These are phyloP conservation scores for Macquaria australasica DNA, from an alignment of 2,113 vertebrate genomes.

Conservation along the genomic window DNA sequence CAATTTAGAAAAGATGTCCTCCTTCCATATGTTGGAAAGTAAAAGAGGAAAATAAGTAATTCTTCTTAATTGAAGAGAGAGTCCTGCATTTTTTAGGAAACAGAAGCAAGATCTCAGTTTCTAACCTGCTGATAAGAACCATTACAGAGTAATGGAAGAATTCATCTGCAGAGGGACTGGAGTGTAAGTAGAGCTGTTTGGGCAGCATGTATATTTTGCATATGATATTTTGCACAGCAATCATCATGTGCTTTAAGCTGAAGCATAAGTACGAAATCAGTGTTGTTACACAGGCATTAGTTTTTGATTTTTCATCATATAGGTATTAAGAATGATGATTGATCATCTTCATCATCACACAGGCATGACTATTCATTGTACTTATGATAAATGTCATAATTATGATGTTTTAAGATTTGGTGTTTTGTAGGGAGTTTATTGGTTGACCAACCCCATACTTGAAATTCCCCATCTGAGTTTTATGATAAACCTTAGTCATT, in stretches of 20 bases:
- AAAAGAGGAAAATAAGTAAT: constrained; percentile 20
- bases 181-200: too few species aligned
- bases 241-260: too few species aligned
- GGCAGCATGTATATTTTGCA: fast-evolving
- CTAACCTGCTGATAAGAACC: background rate
- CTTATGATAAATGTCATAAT: too few species aligned
- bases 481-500: constrained; percentile 15
- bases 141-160: background rate
- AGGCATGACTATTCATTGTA: too few species aligned
- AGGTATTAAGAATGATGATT: too few species aligned
- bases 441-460: background rate
- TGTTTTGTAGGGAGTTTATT: too few species aligned
- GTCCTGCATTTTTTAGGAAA: constrained; percentile 11
- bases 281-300: too few species aligned
- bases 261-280: too few species aligned
- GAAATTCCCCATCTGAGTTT: constrained; percentile 7
- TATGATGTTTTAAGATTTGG: too few species aligned
- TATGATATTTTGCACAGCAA: too few species aligned
- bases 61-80: constrained; percentile 27
- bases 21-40: constrained; percentile 49
- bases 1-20: constrained; percentile 56
- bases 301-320: too few species aligned
- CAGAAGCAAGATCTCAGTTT: background rate
- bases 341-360: too few species aligned
- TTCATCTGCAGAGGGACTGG: background rate